Conservation (phyloP, 2,797 vertebrate species). For the Vireo griseus region DNA sequence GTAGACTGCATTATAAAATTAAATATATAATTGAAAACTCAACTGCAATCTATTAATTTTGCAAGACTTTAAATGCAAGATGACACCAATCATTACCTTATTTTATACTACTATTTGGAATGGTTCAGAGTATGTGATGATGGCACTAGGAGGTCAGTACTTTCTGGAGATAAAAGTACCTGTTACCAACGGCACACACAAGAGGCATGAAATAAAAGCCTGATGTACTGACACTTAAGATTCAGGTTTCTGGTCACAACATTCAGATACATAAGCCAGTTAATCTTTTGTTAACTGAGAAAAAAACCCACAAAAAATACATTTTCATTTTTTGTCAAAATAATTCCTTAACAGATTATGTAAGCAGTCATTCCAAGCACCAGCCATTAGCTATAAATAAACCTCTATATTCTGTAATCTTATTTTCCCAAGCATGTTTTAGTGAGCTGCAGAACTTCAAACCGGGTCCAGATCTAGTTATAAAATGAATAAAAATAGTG, state of each 20-base stretch:
- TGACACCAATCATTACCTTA: background rate
- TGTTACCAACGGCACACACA: background rate
- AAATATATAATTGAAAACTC: background rate
- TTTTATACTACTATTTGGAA: background rate
- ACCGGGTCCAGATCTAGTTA: background rate
- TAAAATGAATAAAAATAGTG: background rate
- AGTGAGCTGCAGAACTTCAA: background rate
- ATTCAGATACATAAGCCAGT: background rate
- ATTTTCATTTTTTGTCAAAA: background rate
- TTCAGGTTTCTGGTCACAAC: background rate
- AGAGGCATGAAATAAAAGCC: background rate
- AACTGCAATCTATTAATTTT: background rate
- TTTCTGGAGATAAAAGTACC: background rate
- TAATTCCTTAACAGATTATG: background rate
- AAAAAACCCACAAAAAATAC: background rate
- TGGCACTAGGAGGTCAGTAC: background rate
- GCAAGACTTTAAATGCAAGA: background rate
- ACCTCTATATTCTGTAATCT: background rate
- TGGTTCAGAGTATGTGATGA: background rate
- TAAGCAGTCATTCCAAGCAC: background rate
- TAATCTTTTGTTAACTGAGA: background rate
- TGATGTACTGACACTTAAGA: background rate
- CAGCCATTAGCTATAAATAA: background rate
- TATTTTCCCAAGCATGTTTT: background rate
- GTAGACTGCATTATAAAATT: background rate